phyloP scores from a whole-genome alignment of 2,888 invertebrate species.

The Ferrisia virgata region DNA sequence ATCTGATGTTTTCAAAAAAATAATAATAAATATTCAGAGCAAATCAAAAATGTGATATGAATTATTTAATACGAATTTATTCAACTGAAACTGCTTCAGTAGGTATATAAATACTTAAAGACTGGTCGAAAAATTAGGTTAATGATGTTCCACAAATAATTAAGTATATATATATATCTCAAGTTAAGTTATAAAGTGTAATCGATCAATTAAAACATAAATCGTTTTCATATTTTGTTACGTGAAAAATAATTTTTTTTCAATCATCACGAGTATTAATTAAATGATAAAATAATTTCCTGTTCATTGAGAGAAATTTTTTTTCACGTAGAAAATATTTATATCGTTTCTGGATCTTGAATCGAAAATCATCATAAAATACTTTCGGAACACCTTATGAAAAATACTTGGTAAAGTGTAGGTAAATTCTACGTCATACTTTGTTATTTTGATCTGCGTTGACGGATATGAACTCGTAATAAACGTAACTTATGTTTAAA shows the following conservation, averaged over 20 bases:
- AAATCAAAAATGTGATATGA: background rate
- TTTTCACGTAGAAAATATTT: background rate
- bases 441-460: conserved; percentile 10
- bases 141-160: background rate
- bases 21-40: too few species aligned
- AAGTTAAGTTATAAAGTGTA: background rate
- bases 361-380: background rate
- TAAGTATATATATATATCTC: background rate
- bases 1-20: too few species aligned
- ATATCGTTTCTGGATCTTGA: background rate
- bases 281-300: background rate
- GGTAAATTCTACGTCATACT: conserved; percentile 17
- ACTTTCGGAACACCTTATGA: background rate
- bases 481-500: background rate
- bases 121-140: background rate
- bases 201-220: background rate
- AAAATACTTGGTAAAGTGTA: conserved; percentile 1
- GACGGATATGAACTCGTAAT: conserved; percentile 5
- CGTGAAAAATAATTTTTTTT: background rate
- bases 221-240: background rate
- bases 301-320: background rate
- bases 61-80: background rate
- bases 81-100: too few species aligned
- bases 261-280: background rate
- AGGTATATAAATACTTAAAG: background rate